phyloP scores from a whole-genome alignment of 92 coral and sea anemone genomes.

The Isaurus tuberculatus region DNA sequence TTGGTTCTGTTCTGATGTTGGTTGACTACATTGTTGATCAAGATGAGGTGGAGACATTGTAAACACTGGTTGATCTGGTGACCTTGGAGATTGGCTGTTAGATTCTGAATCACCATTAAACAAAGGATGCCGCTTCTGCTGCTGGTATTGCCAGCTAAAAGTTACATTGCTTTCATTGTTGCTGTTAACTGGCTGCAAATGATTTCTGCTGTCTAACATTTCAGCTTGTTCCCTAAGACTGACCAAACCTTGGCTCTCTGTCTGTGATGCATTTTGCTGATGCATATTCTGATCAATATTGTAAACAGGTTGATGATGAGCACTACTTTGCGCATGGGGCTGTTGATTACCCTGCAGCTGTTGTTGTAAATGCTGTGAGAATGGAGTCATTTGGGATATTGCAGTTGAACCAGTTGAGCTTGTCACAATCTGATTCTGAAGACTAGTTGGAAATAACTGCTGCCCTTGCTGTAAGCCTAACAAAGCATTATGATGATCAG shows the following conservation, averaged over 20 bases:
- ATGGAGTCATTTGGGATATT: constrained; percentile 20
- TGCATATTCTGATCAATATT: constrained; percentile 41
- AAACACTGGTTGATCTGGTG: constrained; percentile 62
- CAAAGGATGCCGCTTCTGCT: constrained; percentile 69
- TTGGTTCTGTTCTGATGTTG: constrained; percentile 44
- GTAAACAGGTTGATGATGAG: constrained; percentile 19
- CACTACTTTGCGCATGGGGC: constrained; percentile 1
- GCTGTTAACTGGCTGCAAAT: constrained; percentile 34
- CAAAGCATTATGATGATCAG: constrained; percentile 31
- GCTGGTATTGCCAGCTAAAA: constrained; percentile 56
- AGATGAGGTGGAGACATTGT: constrained; percentile 62
- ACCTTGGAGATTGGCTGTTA: constrained; percentile 43
- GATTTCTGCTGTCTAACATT: constrained; percentile 37
- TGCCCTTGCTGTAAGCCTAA: constrained; percentile 48
- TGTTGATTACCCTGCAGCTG: constrained; percentile 50
- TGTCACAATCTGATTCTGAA: constrained; percentile 53
- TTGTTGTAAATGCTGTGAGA: constrained; percentile 42
- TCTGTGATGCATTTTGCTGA: constrained; percentile 40
- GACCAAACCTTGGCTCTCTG: constrained; percentile 37
- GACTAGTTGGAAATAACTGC: constrained; percentile 43
- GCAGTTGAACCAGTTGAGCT: constrained; percentile 39
- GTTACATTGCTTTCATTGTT: constrained; percentile 52
- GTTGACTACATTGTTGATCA: constrained; percentile 42
- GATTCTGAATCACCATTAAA: constrained; percentile 69
- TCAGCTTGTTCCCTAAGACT: constrained; percentile 48